Evolutionary conservation across 2,888 invertebrate species (phyloP), one percentile per base, ranked within the genome.

Genomic region (Halictus ligatus): DNA sequence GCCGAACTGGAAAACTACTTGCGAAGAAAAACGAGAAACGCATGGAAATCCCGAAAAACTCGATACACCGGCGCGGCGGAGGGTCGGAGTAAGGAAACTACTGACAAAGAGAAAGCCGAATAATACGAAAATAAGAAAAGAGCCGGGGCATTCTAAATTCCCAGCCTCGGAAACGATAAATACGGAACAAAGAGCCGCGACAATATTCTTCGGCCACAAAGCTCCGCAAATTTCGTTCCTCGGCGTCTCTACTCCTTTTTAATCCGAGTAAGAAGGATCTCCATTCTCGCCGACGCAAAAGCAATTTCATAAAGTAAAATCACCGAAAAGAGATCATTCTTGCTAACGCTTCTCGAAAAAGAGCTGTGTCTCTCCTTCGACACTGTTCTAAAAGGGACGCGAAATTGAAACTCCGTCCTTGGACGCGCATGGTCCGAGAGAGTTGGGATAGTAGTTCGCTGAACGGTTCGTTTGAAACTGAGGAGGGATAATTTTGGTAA

Each of bases 131-230:
- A 69, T 40, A 40, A 69, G 35, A 21, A 40, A n/a, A 71, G 13
- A 43, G 13, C 21, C 12, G 13, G 0, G n/a, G 43, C n/a, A n/a
- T 71, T 43, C n/a, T 43, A 69, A 69, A 69, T 43, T 69, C 18
- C n/a, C 40, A n/a, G 71, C 1, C 71, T 71, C 71, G 43, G 43
- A 71, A 71, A 43, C 43, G 71, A 71, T 71, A 71, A 71, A 43
- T n/a, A 12, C 21, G 43, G 69, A 69, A 69, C 40, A 69, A 40
- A 71, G n/a, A n/a, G n/a, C 21, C n/a, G 12, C 21, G 75, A 40
- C n/a, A 21, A 43, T 40, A 67, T 80, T 80, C 64, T 12, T 64
- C 60, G 67, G 6, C 18, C 3, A 40, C 64, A 48, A 48, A 46
- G 29, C 73, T 46, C 40, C 21, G 48, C 7, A 25, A 75, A 75